Evolutionary conservation across 2,888 invertebrate species (phyloP), one percentile per base, ranked within the genome.

Genomic region (Philereme transversata): DNA sequence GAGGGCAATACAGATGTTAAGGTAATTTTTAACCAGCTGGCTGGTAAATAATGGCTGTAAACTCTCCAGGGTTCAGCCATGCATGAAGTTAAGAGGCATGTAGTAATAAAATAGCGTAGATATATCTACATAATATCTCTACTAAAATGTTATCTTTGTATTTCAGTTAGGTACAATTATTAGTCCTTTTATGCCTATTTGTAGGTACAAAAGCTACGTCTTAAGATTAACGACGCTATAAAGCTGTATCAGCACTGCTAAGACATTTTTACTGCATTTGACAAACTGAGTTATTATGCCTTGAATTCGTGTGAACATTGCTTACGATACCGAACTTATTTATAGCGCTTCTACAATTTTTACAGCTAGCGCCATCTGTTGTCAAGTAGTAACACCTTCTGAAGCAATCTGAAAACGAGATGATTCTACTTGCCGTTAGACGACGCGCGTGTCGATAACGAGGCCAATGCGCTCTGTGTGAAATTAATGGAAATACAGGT

Each of bases 361-460:
- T 45, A 44, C 45, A 46, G 6, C 4, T 5, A 65, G 34, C 41
- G 79, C 71, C 77, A 83, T 73, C 86, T 53, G 5, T 46, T 38
- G 4, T 10, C 34, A 35, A 5, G 2, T 5, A 64, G 36, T 40
- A 78, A 71, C 77, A 83, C 75, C 87, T 87, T 47, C 68, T 62
- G 67, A 61, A 5, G 38, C 22, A n/a, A 10, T 33, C 7, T 33
- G n/a, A 33, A 8, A 36, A 10, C 40, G n/a, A 38, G 57, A 33
- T 66, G 49, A 11, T 11, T 5, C 73, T 71, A 74, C 58, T 74
- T 6, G 8, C 4, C 62, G 52, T 58, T 68, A 80, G 76, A 62
- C 72, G 64, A 62, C 74, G 55, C 50, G 10, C 5, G 9, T 53
- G 38, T 47, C n/a, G 8, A 51, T 5, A 5, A 2, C 10, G 36